phyloP scores from a whole-genome alignment of 1,140 invertebrate species.

The Carposina sasakii region DNA sequence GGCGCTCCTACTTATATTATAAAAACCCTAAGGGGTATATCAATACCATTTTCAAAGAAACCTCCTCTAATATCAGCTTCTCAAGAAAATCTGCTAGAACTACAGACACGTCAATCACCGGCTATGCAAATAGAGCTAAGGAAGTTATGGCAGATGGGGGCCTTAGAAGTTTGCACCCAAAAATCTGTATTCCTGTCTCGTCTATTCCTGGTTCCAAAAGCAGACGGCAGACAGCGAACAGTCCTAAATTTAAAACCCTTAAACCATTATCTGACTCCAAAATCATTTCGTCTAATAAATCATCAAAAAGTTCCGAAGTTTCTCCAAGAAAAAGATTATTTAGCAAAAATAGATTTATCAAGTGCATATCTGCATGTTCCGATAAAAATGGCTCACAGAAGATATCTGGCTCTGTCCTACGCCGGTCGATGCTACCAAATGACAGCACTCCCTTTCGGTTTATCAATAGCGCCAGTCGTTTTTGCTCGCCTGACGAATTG shows the following conservation, averaged over 20 bases:
- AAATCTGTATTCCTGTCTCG: slow-evolving; percentile 1
- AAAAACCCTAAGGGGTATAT: background rate
- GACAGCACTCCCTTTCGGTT: slow-evolving; percentile 25
- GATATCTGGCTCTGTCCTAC: slow-evolving; percentile 18
- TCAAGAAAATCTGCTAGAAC: background rate
- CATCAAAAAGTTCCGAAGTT: slow-evolving; percentile 12
- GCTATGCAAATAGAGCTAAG: background rate
- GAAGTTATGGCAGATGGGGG: background rate
- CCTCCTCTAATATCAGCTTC: background rate
- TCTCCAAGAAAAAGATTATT: slow-evolving; percentile 22
- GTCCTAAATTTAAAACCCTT: slow-evolving; percentile 11
- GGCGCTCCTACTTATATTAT: background rate
- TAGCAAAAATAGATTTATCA: slow-evolving; percentile 25
- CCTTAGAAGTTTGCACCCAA: background rate
- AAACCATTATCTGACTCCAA: slow-evolving; percentile 4
- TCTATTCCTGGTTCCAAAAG: slow-evolving; percentile 8
- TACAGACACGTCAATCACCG: background rate
- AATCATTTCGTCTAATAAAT: slow-evolving; percentile 10
- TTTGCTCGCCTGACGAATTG: slow-evolving; percentile 20
- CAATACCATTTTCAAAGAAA: background rate
- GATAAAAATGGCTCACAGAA: slow-evolving; percentile 11
- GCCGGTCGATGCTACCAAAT: slow-evolving; percentile 18
- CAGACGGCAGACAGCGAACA: slow-evolving; percentile 8
- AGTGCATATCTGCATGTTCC: slow-evolving; percentile 49
- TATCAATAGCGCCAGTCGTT: slow-evolving; percentile 11